Conservation (phyloP, 2,888 invertebrate species). For the Phengaris alcon region DNA sequence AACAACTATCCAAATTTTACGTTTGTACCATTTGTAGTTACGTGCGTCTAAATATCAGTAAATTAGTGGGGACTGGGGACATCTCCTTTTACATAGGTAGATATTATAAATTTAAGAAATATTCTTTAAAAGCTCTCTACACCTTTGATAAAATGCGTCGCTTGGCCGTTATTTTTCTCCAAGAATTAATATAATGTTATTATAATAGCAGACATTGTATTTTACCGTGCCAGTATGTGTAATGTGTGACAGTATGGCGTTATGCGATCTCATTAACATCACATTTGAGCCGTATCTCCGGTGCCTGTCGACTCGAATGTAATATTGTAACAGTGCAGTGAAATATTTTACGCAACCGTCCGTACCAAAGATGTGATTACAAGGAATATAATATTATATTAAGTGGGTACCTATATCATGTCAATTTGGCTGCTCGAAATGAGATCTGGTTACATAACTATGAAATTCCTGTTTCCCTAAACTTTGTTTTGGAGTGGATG, state of each 20-base stretch:
- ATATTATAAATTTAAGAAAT: too few species aligned
- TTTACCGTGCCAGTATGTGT: neutral
- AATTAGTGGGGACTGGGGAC: too few species aligned
- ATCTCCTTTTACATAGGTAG: too few species aligned
- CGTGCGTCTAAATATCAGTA: too few species aligned
- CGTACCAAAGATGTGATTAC: constrained; percentile 6
- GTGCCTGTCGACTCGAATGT: neutral
- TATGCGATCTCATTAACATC: constrained; percentile 20
- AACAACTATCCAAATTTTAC: too few species aligned
- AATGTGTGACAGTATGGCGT: constrained; percentile 13
- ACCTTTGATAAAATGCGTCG: too few species aligned
- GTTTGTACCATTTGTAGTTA: too few species aligned
- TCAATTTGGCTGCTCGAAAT: neutral
- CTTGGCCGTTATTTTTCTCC: too few species aligned
- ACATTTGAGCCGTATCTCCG: constrained; percentile 27
- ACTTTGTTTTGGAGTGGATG: neutral
- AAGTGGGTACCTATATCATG: neutral
- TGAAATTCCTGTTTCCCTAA: neutral
- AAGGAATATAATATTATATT: constrained; percentile 7
- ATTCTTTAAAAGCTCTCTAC: too few species aligned
- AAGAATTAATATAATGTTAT: too few species aligned
- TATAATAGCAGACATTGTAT: too few species aligned
- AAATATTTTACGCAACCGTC: constrained; percentile 6
- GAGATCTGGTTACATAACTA: constrained; percentile 2
- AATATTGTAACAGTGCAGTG: constrained; percentile 13